Evolutionary conservation across 2,888 invertebrate species (phyloP).

Genomic region (Stegophylla sp.): DNA sequence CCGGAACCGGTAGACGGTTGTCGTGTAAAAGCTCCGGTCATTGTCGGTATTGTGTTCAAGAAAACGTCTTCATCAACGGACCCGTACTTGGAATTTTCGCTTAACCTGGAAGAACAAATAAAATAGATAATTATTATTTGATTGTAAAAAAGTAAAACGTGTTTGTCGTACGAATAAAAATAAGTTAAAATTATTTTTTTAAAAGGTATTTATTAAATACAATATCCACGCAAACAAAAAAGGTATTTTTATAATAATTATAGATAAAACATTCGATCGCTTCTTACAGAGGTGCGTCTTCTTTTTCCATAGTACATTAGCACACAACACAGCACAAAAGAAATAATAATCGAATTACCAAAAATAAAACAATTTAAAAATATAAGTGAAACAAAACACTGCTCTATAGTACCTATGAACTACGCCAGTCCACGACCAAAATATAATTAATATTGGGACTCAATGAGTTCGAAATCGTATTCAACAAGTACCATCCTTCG

Average conservation of each 20-base stretch:
- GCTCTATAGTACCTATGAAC: background rate
- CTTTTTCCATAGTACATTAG: conserved; percentile 36
- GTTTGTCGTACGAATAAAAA: no score
- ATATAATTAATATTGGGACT: background rate
- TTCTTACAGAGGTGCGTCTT: conserved; percentile 38
- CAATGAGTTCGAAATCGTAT: background rate
- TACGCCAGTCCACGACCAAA: background rate
- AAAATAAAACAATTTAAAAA: background rate
- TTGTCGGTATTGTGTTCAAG: conserved; percentile 38
- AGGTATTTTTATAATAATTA: background rate
- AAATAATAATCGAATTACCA: background rate
- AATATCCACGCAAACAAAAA: no score
- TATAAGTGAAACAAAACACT: conserved; percentile 11
- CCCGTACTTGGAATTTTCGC: conserved; percentile 55
- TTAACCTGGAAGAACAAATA: conserved; percentile 54
- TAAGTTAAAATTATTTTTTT: no score
- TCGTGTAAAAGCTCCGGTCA: conserved; percentile 33
- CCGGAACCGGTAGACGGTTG: conserved; percentile 43
- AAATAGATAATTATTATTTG: background rate
- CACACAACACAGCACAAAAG: background rate
- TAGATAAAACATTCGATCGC: background rate
- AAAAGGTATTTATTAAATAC: no score
- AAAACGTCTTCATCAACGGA: conserved; percentile 49
- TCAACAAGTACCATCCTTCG: conserved; percentile 30
- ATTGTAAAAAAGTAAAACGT: no score